phyloP scores from a whole-genome alignment of 2,888 invertebrate species.

The Asteroscopus sphinx region DNA sequence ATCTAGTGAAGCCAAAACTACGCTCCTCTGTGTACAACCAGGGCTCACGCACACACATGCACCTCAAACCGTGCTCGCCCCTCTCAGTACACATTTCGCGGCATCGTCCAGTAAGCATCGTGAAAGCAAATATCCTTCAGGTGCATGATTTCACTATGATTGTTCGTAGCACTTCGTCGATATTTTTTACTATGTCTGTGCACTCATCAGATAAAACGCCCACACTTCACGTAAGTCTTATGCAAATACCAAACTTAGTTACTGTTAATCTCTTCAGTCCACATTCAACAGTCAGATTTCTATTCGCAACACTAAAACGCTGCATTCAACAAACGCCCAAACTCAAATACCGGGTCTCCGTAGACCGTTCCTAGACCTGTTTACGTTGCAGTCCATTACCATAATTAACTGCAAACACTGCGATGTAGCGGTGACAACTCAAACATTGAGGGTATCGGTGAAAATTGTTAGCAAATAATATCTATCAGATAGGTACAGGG shows the following conservation, averaged over 20 bases:
- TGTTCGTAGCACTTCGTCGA: no score
- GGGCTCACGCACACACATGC: no score
- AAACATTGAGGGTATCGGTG: slow-evolving; percentile 75
- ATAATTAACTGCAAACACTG: slow-evolving; percentile 85
- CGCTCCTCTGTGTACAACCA: no score
- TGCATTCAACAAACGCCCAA: slow-evolving; percentile 46
- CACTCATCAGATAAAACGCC: slow-evolving; percentile 20
- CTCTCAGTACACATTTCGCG: no score
- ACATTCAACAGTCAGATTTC: slow-evolving; percentile 41
- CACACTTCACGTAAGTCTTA: slow-evolving; percentile 58
- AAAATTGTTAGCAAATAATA: slow-evolving; percentile 80
- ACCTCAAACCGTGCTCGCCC: no score
- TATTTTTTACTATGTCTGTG: no score
- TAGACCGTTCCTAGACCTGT: slow-evolving; percentile 50
- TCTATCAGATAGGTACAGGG: slow-evolving; percentile 55
- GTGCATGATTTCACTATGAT: no score
- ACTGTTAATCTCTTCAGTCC: slow-evolving; percentile 30
- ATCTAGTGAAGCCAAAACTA: no score
- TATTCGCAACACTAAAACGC: slow-evolving; percentile 39
- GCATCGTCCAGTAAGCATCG: no score
- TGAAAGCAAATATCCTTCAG: no score
- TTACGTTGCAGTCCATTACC: slow-evolving; percentile 80
- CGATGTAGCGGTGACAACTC: slow-evolving; percentile 77
- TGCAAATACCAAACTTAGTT: slow-evolving; percentile 27
- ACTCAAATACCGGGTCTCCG: slow-evolving; percentile 57